Evolutionary conservation across 2,888 invertebrate species (phyloP), one percentile per base, ranked within the genome.

Genomic region (Myathropa florea): DNA sequence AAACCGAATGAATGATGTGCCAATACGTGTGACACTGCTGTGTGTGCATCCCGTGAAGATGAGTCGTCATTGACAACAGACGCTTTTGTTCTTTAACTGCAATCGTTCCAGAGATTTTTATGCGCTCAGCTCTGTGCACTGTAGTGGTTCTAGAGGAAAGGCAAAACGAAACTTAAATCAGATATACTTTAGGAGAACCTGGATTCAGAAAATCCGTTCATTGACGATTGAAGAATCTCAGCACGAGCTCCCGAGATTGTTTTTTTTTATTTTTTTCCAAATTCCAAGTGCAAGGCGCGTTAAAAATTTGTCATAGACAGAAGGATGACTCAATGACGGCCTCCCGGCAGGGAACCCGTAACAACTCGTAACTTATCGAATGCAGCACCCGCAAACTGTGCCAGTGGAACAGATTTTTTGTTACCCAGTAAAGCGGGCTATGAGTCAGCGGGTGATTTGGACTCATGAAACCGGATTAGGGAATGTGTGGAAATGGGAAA

Each of bases 1-100:
- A 77, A 77, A 68, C 61, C 36, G 68, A 24, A 75, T 59, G 46
- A 59, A 67, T 76, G 67, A 70, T 77, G 68, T 70, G 68, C 36
- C 61, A 67, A 68, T 55, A 70, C 68, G 68, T 68, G 68, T 70
- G 61, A 36, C 55, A 24, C 61, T 53, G 24, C 46, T 46, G 46
- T 46, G 18, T 46, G 46, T 46, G 23, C 61, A 36, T 33, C 53
- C 36, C 46, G 60, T n/a, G 39, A 23, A 65, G 36, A 76, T 59
- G 18, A 59, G 28, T 59, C 65, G 59, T 23, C 23, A 23, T 18
- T 36, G 61, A 46, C 60, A 61, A 28, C 61, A 63, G 72, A 33
- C 23, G 55, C 63, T 73, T 23, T 53, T 64, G 18, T 36, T 36
- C 18, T 36, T 64, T 57, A 9, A 75, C 36, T 36, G 57, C 18